Base-by-base conservation (phyloP, 2,797 vertebrate species). In the Euphonia xanthogaster region DNA sequence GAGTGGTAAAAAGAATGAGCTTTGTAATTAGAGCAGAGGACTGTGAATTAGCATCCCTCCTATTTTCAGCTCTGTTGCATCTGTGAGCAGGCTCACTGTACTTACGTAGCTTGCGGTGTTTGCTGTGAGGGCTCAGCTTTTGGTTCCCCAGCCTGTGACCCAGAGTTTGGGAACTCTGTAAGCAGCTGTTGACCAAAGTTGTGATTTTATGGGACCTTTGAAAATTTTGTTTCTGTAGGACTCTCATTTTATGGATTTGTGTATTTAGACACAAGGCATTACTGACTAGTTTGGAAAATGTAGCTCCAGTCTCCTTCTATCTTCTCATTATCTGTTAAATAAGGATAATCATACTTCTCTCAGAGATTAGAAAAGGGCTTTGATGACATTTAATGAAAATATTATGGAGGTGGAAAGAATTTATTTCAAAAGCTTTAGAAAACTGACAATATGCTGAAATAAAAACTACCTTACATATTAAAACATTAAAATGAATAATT, bases 361-460 rank as follows among this genome's bases (percentile, higher is more conserved):
- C 28, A 24, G 68, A 86, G 68, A 72, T 94, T 75, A 93, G 75
- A 89, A 97, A 93, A 90, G 89, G 62, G 65, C 67, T 92, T 79
- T 95, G 86, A 93, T 97, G 84, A 68, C 86, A 93, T 91, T 94
- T 93, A 91, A 83, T 96, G 84, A 95, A 96, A 95, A 94, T 94
- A 94, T 68, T 93, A 80, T 80, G 72, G 78, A 94, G 84, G 86
- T 96, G 84, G 86, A 91, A 92, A 91, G 75, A 93, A 91, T 93
- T 95, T 88, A 72, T 96, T 95, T 94, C 92, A 87, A 91, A 93
- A 95, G 88, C 86, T 87, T 92, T 86, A 68, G 85, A 91, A 95
- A 95, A 39, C 28, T 81, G 86, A 65, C 50, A 91, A 89, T 92
- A 74, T 67, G 60, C 83, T 65, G 89, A 94, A 93, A 94, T 92